Base-by-base conservation (phyloP, 2,888 invertebrate species). In the Ferdinandea cuprea region DNA sequence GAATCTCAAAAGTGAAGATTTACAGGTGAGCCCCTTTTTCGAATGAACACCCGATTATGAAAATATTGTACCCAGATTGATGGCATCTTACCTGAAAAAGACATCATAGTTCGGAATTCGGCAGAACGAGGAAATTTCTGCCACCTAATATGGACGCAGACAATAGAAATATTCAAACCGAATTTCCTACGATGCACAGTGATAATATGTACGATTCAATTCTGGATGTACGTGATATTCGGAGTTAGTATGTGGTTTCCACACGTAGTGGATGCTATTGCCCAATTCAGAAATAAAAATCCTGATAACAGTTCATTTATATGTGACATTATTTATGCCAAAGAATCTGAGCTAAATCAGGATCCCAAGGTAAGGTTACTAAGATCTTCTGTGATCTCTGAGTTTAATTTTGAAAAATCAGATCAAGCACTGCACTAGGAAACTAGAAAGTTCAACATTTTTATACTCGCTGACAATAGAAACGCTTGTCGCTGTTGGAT, bases 201-300 rank as follows among this genome's bases (percentile, higher is more conserved):
- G 0, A 85, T 89, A 9, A 86, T 87, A 6, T 90, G 89, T 78
- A 66, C 79, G 0, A 86, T 90, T 28, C 88, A 90, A 85, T 90
- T 90, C 79, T 88, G 87, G 68, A 85, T 88, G 19, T 88, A 86
- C 76, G 85, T 87, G 28, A 87, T 87, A 1, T 87, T 88, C 74
- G 88, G 89, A 0, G 74, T 90, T 63, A 88, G 88, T 59, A 88
- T 90, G 87, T 90, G 89, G 89, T 88, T 89, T 56, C 89, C 89
- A 0, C 88, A 89, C 25, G 88, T 89, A 13, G 85, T 88, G 28
- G 88, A 89, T 66, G 87, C 87, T 17, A 85, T 89, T 71, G 87
- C 87, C 0, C 86, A 87, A 9, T 89, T 86, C 59, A 86, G 86
- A 56, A 74, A 86, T 2, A 61, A 79, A 6, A 85, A 88, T 71